phyloP scores from a whole-genome alignment of 1,140 invertebrate species.

The Ectropis grisescens region DNA sequence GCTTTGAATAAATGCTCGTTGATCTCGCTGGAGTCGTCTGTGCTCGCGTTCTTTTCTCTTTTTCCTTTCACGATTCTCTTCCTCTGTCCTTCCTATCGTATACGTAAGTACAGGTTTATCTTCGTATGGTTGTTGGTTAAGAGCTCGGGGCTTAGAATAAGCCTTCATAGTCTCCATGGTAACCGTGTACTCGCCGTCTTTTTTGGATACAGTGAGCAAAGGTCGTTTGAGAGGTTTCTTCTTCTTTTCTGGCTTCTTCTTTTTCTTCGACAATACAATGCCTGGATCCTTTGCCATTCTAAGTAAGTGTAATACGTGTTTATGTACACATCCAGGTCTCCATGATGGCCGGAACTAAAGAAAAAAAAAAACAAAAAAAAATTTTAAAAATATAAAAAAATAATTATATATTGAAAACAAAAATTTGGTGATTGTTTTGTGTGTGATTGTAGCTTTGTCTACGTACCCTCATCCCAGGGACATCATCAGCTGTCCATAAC shows the following conservation, averaged over 20 bases:
- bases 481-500: slow-evolving; percentile 52
- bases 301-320: slow-evolving; percentile 44
- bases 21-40: slow-evolving; percentile 40
- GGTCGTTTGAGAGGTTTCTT: slow-evolving; percentile 46
- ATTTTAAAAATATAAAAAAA: slow-evolving; percentile 2
- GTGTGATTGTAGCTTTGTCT: background rate
- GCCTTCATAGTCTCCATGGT: slow-evolving; percentile 61
- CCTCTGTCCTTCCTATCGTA: slow-evolving; percentile 51
- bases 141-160: slow-evolving; percentile 34
- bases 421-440: no score
- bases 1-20: slow-evolving; percentile 49
- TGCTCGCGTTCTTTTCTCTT: slow-evolving; percentile 41
- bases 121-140: slow-evolving; percentile 54
- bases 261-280: slow-evolving; percentile 37
- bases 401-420: no score
- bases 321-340: slow-evolving; percentile 53
- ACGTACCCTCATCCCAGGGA: slow-evolving; percentile 50
- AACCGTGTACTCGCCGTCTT: slow-evolving; percentile 47
- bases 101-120: slow-evolving; percentile 50
- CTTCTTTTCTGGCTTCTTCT: slow-evolving; percentile 26
- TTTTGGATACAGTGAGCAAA: slow-evolving; percentile 46
- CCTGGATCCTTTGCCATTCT: slow-evolving; percentile 45
- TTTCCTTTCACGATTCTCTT: slow-evolving; percentile 42
- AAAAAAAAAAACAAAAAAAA: slow-evolving; percentile 25
- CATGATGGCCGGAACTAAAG: slow-evolving; percentile 51